A percentile compares a stretch with the other conserved stretches of the same genome.
These are phyloP conservation scores for Steinernema feltiae DNA, from an alignment of 1,140 invertebrate species.

Conservation along the genomic window DNA sequence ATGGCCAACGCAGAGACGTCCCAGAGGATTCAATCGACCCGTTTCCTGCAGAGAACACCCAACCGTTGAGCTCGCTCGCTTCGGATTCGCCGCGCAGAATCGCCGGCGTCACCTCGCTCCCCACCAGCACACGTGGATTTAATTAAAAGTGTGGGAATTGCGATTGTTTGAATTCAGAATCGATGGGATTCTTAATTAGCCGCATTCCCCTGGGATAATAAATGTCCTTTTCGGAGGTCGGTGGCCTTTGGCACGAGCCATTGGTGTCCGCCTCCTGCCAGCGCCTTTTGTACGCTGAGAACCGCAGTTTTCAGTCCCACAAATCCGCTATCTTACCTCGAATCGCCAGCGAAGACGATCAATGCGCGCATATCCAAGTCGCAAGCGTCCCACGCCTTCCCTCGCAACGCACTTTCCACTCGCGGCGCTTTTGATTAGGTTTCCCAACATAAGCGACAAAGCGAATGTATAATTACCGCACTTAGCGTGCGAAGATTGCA, in stretches of 20 bases:
- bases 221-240: too few species aligned
- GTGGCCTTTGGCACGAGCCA: too few species aligned
- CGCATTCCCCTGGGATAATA: too few species aligned
- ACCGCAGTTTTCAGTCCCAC: too few species aligned
- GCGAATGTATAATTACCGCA: neutral
- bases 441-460: neutral
- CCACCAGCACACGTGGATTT: neutral
- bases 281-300: too few species aligned
- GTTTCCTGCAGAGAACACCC: neutral
- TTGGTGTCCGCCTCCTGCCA: too few species aligned
- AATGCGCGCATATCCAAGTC: neutral
- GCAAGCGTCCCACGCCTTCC: neutral
- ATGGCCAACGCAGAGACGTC: neutral
- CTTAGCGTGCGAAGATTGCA: slow-evolving; percentile 5
- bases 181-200: too few species aligned
- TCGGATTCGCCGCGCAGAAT: neutral
- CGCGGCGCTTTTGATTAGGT: neutral
- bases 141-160: neutral
- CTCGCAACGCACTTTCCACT: slow-evolving; percentile 4
- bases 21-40: neutral
- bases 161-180: too few species aligned
- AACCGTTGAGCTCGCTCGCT: neutral
- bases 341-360: neutral
- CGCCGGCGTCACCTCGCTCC: neutral
- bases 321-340: too few species aligned